Conservation (phyloP, 2,113 vertebrate species). For the Pampusana beccarii region DNA sequence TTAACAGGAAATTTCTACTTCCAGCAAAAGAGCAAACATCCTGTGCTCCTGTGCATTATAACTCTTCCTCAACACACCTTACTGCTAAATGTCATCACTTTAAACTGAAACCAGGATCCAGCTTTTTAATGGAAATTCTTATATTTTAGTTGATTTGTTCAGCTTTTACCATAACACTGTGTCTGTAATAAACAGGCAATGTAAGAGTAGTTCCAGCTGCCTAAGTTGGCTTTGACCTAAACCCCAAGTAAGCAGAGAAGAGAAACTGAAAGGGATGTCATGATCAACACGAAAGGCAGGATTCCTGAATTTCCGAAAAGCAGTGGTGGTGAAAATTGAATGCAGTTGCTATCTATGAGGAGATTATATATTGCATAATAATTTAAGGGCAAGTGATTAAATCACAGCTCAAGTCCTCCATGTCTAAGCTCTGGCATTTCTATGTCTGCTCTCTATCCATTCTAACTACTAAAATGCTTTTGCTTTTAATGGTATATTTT, state of each 20-base stretch:
- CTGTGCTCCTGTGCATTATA: background rate
- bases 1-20: constrained; percentile 14
- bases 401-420: background rate
- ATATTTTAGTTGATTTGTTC: background rate
- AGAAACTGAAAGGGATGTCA: background rate
- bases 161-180: background rate
- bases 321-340: background rate
- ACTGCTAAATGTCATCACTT: background rate
- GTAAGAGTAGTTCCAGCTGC: background rate
- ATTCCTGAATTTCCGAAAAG: background rate
- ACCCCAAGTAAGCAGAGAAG: background rate
- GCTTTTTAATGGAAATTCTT: background rate
- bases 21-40: background rate
- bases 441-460: background rate
- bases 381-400: background rate
- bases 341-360: background rate
- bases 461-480: background rate
- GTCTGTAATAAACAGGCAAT: background rate
- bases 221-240: background rate
- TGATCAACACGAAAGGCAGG: background rate
- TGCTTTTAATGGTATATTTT: background rate
- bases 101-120: background rate
- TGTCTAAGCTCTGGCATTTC: background rate
- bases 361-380: background rate
- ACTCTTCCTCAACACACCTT: background rate